Conservation (phyloP, 2,888 invertebrate genomes). For the Notodonta ziczac region DNA sequence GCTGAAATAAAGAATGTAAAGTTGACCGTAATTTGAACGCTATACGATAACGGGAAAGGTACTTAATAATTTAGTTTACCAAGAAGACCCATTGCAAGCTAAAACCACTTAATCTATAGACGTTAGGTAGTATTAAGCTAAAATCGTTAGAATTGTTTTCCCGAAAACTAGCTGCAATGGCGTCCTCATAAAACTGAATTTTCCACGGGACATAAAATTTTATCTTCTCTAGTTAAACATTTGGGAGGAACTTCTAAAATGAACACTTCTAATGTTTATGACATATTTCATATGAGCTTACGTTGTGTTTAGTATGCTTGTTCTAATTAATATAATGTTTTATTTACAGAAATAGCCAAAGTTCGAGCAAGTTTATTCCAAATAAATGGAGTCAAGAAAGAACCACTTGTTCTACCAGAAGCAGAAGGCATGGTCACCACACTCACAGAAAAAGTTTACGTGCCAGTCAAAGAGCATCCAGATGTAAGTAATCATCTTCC, state of each 20-base stretch:
- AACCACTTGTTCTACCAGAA: slow-evolving; percentile 95
- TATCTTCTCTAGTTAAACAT: slow-evolving; percentile 59
- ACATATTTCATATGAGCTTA: slow-evolving; percentile 59
- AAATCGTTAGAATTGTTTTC: slow-evolving; percentile 17
- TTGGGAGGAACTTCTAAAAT: slow-evolving; percentile 61
- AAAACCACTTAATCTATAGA: background rate
- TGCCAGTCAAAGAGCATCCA: slow-evolving; percentile 99
- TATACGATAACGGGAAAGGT: too few relatives aligned
- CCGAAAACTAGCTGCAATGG: slow-evolving; percentile 35
- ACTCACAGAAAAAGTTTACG: slow-evolving; percentile 99
- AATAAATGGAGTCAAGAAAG: slow-evolving; percentile 98
- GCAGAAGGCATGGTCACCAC: slow-evolving; percentile 95
- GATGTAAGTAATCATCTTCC: slow-evolving; percentile 92
- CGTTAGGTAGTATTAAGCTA: slow-evolving; percentile 1
- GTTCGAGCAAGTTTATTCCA: slow-evolving; percentile 99
- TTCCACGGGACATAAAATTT: slow-evolving; percentile 61
- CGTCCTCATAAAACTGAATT: slow-evolving; percentile 46
- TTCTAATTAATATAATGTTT: slow-evolving; percentile 48
- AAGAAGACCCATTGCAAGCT: background rate
- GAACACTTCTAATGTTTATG: slow-evolving; percentile 51
- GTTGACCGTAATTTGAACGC: too few relatives aligned
- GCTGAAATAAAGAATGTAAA: too few relatives aligned
- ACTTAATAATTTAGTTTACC: background rate
- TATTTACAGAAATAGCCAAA: slow-evolving; percentile 97
- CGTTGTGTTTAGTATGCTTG: slow-evolving; percentile 33